phyloP scores from a whole-genome alignment of 2,113 vertebrate genomes.

The Ciconia stormi region DNA sequence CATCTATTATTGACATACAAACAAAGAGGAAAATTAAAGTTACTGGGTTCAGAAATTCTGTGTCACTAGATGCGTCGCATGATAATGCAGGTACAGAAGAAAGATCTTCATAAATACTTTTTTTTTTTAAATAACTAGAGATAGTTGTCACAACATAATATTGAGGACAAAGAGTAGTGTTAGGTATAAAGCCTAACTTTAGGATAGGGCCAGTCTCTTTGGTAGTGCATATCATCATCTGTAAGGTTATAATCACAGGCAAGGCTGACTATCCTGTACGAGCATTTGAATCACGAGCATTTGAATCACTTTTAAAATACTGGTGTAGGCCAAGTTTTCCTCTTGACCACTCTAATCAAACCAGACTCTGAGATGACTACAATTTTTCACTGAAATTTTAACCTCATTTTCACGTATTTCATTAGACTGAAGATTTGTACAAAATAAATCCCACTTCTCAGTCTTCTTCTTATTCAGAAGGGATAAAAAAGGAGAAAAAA shows the following conservation, averaged over 20 bases:
- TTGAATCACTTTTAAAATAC: neutral
- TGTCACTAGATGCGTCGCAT: neutral
- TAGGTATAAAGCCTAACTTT: neutral
- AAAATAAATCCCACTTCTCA: neutral
- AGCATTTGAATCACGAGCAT: neutral
- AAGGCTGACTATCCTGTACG: neutral
- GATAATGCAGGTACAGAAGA: neutral
- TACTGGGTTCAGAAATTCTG: neutral
- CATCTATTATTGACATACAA: neutral
- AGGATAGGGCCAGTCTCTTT: neutral
- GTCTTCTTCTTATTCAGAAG: neutral
- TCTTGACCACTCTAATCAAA: neutral
- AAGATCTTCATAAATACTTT: neutral
- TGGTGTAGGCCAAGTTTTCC: neutral
- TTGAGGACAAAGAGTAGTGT: neutral
- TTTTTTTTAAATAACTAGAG: neutral
- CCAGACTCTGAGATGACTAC: neutral
- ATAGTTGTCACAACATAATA: neutral
- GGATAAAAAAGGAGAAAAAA: neutral
- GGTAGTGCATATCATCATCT: neutral
- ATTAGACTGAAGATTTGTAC: neutral
- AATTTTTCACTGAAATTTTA: neutral
- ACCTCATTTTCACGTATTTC: neutral
- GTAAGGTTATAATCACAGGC: neutral
- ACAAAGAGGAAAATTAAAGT: neutral